phyloP scores from a whole-genome alignment of 35 echinoderm and acorn worm genomes.

The Ptychodera flava region DNA sequence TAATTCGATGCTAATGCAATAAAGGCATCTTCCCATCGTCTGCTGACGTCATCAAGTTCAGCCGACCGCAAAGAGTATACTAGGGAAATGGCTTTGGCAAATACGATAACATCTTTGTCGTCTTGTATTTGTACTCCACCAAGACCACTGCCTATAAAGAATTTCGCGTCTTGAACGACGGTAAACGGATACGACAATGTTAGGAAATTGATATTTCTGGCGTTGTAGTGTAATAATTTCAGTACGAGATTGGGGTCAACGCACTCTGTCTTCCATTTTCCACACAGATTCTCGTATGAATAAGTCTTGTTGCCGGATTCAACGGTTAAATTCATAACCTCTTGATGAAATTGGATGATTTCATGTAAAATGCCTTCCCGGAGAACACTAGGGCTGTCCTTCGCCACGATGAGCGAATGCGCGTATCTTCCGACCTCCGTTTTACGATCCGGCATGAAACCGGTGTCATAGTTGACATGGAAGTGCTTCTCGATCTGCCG shows the following conservation, averaged over 20 bases:
- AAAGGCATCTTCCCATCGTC: slow-evolving; percentile 26
- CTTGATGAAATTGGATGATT: no score
- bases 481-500: no score
- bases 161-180: neutral
- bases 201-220: slow-evolving; percentile 17
- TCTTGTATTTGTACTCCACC: slow-evolving; percentile 39
- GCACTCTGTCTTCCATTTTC: slow-evolving; percentile 38
- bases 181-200: slow-evolving; percentile 51
- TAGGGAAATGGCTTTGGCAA: slow-evolving; percentile 46
- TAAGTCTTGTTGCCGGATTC: no score
- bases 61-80: slow-evolving; percentile 32
- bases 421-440: no score
- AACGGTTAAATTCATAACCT: no score
- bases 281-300: no score
- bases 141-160: slow-evolving; percentile 40
- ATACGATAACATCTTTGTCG: slow-evolving; percentile 20
- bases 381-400: no score
- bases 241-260: slow-evolving; percentile 14
- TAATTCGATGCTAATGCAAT: neutral
- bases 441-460: no score
- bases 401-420: no score
- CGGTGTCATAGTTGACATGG: no score
- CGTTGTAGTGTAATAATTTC: neutral
- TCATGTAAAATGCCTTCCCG: no score
- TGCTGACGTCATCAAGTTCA: slow-evolving; percentile 5